Base-by-base conservation (phyloP, 1,140 invertebrate species). In the Drosophila orosa region DNA sequence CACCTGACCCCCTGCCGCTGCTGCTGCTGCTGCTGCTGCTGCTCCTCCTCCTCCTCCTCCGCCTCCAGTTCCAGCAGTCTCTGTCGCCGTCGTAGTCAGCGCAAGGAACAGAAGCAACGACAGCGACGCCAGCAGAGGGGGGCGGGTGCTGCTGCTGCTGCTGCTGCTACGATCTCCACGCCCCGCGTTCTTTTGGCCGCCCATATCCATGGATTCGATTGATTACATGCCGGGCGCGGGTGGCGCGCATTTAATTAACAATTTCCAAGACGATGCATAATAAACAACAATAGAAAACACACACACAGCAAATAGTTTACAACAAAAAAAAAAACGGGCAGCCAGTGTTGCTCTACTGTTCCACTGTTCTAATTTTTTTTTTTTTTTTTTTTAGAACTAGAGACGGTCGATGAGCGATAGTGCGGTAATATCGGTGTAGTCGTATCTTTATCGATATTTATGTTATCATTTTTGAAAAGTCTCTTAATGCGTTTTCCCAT, bases 181-280 rank as follows among this genome's bases (percentile, higher is more conserved):
- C 65, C 68, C 68, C 61, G 66, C 80, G 15, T 80, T 84, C 72
- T 69, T 80, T 15, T 63, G 73, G 50, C 29, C 50, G 77, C 54
- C 74, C 61, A 85, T 47, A 61, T 68, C 3, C 15, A 68, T 58
- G 47, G 31, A 10, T 76, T 60, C 33, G 67, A 54, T 68, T 60
- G 47, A 24, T 71, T 71, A 71, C 68, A 71, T 72, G 33, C 50
- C 67, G 35, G 67, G 65, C 42, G 52, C 66, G 40, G 17, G 29
- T 3, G 37, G 77, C 57, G 63, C 61, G 59, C 80, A 85, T 80
- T 83, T 75, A 75, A 55, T 79, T 80, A 73, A 83, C 61, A 67
- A 75, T 42, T 59, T 48, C 47, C 47, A 4, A 74, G 52, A 48
- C 78, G 65, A 83, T 55, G 63, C 80, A 83, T 83, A 69, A 82